Percentiles rank a stretch among this genome's conserved stretches.
These are phyloP conservation scores for Thryonomys swinderianus DNA, from an alignment of 2,113 vertebrate genomes.

Conservation along the genomic window DNA sequence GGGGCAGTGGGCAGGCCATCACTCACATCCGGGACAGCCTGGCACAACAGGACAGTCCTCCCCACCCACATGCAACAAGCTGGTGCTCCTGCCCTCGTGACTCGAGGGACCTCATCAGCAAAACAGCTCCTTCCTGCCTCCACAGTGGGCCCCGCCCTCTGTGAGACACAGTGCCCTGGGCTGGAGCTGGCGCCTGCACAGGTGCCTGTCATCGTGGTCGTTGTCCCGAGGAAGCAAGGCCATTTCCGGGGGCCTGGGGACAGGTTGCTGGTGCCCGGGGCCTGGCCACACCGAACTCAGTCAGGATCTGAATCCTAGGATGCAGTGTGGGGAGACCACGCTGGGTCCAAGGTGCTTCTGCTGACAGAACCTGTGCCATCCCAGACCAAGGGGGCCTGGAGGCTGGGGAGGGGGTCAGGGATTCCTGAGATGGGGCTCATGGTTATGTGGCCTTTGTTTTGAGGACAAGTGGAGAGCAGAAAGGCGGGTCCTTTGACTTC, in stretches of 20 bases:
- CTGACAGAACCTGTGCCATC: neutral
- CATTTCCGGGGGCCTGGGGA: conserved; percentile 29
- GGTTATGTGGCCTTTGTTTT: neutral
- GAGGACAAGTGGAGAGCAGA: neutral
- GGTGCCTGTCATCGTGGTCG: neutral
- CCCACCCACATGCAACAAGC: conserved; percentile 61
- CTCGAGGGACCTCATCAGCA: conserved; percentile 68
- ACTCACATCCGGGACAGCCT: conserved; percentile 61
- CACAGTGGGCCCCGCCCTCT: conserved; percentile 44
- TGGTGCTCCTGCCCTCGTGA: conserved; percentile 60
- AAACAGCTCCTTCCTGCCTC: conserved; percentile 75
- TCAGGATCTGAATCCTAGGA: neutral
- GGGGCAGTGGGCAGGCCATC: neutral
- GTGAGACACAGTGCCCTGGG: neutral
- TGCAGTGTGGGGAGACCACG: too few species aligned
- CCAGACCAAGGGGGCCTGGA: neutral
- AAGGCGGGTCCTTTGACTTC: neutral
- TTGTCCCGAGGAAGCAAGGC: neutral
- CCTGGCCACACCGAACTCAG: neutral
- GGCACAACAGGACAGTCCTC: conserved; percentile 35
- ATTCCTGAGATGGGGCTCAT: rapidly evolving
- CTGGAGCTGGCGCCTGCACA: conserved; percentile 1
- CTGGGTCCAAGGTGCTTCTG: rapidly evolving
- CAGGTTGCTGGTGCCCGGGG: neutral
- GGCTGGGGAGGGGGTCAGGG: neutral